phyloP scores from a whole-genome alignment of 2,888 invertebrate genomes.

The Encarsia formosa region DNA sequence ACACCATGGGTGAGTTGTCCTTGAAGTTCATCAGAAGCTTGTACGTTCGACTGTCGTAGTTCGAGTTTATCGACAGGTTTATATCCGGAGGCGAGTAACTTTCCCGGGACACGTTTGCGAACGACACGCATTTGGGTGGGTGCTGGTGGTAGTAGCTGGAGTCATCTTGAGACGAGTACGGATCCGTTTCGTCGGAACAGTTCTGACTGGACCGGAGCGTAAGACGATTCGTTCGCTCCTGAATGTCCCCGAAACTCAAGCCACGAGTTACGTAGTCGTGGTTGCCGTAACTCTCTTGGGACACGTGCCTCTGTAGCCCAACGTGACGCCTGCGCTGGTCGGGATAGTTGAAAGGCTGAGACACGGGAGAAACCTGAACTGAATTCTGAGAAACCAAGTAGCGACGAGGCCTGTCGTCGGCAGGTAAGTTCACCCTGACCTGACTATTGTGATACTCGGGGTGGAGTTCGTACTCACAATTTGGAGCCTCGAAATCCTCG shows the following conservation, averaged over 20 bases:
- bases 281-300: conserved; percentile 9
- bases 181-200: conserved; percentile 19
- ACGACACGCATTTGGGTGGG: no score
- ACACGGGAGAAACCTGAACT: conserved; percentile 15
- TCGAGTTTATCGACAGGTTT: no score
- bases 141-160: no score
- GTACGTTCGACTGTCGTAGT: no score
- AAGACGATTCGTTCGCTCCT: conserved; percentile 22
- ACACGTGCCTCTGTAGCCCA: background rate
- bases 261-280: conserved; percentile 10
- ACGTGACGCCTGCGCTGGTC: background rate
- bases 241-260: conserved; percentile 23
- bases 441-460: no score
- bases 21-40: no score
- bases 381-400: conserved; percentile 4
- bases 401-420: no score
- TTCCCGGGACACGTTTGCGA: no score
- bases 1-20: no score
- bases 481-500: conserved; percentile 21
- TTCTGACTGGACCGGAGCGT: conserved; percentile 23
- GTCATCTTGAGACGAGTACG: conserved; percentile 8
- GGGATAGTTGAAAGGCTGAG: background rate
- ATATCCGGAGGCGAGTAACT: no score
- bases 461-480: conserved; percentile 22
- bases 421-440: no score